Percentiles rank a stretch among this genome's conserved stretches.
Evolutionary conservation across 1,140 invertebrate species (phyloP).

Genomic region (Lucilia sericata): DNA sequence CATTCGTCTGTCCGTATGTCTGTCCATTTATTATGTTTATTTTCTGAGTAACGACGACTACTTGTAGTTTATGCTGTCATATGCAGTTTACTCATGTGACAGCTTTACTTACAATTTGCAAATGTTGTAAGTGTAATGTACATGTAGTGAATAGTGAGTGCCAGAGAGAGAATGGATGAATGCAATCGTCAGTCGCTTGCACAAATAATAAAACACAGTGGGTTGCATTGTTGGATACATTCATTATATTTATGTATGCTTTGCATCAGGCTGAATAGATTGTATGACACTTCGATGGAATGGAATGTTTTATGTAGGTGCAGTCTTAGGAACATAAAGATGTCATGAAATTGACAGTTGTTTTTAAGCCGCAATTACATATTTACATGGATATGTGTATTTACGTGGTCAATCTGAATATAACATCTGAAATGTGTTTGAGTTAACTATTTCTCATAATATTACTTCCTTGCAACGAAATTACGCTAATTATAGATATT

Average conservation of each 20-base stretch:
- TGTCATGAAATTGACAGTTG: constrained; percentile 41
- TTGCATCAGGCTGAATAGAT: not conserved
- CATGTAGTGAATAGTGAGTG: not conserved
- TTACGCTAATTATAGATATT: no score
- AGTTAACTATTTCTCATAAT: no score
- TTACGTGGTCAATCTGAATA: not conserved
- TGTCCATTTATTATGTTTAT: not conserved
- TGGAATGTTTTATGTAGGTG: constrained; percentile 33
- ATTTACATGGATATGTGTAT: not conserved
- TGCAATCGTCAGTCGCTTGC: constrained; percentile 6
- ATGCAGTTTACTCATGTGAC: constrained; percentile 16
- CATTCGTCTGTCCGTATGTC: not conserved
- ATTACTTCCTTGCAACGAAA: no score
- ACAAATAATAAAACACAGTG: constrained; percentile 8
- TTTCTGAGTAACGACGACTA: not conserved
- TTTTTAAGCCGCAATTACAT: not conserved
- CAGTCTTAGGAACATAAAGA: constrained; percentile 34
- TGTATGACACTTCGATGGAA: not conserved
- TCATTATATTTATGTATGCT: not conserved
- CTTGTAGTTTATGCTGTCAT: constrained; percentile 20
- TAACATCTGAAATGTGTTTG: no score
- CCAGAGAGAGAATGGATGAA: constrained; percentile 4
- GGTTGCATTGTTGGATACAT: not conserved
- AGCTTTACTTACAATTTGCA: constrained; percentile 28
- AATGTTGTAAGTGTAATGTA: not conserved